Base-by-base conservation (phyloP, 2,797 vertebrate genomes). In the Orestias chungarensis region DNA sequence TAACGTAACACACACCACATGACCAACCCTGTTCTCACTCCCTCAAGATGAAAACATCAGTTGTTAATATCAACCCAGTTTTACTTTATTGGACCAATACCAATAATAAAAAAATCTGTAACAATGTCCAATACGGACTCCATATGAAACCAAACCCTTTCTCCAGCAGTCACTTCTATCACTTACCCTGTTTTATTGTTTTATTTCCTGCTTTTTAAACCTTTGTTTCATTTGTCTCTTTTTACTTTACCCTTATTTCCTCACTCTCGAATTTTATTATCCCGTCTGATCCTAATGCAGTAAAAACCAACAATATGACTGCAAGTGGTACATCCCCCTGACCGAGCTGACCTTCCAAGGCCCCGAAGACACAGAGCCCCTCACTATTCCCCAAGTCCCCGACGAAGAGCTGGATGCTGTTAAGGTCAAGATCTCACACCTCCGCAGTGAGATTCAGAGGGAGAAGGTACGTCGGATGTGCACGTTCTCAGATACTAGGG, bases 341-440 rank as follows among this genome's bases (percentile, higher is more conserved):
- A 94, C 94, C 2, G 97, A 99, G 84, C 95, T 99, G 87, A 97
- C 94, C 84, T 98, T 99, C 93, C 97, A 99, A 90, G 94, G 94
- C 4, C 92, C 96, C 1, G 98, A 98, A 38, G 98, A 99, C 72
- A 84, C 95, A 0, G 97, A 99, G 82, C 94, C 95, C 0, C 93
- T 95, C 1, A 93, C 96, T 35, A 95, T 99, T 87, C 96, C 97
- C 0, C 94, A 98, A 88, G 95, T 96, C 66, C 94, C 96, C 0
- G 98, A 99, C 0, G 97, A 99, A 84, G 98, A 99, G 77, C 94
- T 99, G 27, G 98, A 99, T 1, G 93, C 96, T 81, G 94, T 99
- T 91, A 99, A 99, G 93, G 95, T 97, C 79, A 99, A 99, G 93
- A 99, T 99, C 92, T 99, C 98, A 20, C 97, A 99, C 84, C 95